Base-by-base conservation (phyloP, 2,797 vertebrate species). In the Rhincodon typus region DNA sequence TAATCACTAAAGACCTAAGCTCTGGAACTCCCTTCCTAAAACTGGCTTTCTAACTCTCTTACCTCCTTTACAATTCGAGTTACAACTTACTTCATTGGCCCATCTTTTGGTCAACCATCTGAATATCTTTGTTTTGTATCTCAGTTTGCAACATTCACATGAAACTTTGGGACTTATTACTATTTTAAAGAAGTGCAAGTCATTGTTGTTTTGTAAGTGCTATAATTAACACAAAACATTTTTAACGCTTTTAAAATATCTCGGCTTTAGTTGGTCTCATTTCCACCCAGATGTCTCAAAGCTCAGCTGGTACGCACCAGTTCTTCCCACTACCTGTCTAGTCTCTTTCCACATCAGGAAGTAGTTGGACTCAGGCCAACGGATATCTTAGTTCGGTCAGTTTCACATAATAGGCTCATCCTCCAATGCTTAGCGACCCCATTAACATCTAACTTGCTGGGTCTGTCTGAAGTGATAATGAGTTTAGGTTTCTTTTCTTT, bases 341-440 rank as follows among this genome's bases (percentile, higher is more conserved):
- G 90, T 93, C 90, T 42, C 90, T 69, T 93, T 93, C 90, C 90
- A 93, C 90, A 69, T 69, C 90, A 93, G 90, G 90, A 93, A 93
- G 90, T 69, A 69, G 42, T 62, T 93, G 62, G 90, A 69, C 67
- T 42, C 90, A 21, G 66, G 69, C 90, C 90, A 93, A 69, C 90
- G 90, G 62, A 93, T 93, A 62, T 93, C 90, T 69, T 69, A 42
- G 62, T n/a, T 67, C n/a, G 5, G 21, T 8, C 66, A 69, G 10
- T 25, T 62, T 69, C 66, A 93, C 90, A 8, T 38, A 93, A 93
- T 69, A n/a, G 12, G 62, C 66, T 69, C 90, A 93, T 69, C 90
- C 90, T 69, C 62, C n/a, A 38, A 12, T 38, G n/a, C n/a, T 42
- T n/a, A 69, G 34, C 66, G 21, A 93, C n/a, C 42, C 66, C 19